A percentile compares a stretch with the other conserved stretches of the same genome.
Evolutionary conservation across 1,140 invertebrate genomes (phyloP).

Genomic region (Bombus fervidus): DNA sequence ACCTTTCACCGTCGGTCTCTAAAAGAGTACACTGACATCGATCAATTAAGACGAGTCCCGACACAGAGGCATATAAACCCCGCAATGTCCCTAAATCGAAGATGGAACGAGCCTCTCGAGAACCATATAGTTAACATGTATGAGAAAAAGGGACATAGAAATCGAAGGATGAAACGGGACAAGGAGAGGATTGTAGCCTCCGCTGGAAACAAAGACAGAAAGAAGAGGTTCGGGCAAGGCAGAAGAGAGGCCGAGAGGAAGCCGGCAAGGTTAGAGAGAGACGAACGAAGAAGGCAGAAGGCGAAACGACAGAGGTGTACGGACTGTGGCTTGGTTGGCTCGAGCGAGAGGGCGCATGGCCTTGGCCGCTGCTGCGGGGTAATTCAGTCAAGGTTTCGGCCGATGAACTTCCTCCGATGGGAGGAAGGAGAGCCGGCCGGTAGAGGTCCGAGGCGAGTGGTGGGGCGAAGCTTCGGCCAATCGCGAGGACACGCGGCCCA

Average conservation of each 20-base stretch:
- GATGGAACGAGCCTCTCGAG: background rate
- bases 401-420: conserved; percentile 84
- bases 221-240: background rate
- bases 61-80: background rate
- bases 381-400: conserved; percentile 88
- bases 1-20: conserved; percentile 1
- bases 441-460: conserved; percentile 57
- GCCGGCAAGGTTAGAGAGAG: conserved; percentile 39
- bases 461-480: conserved; percentile 75
- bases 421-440: conserved; percentile 68
- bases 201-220: background rate
- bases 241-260: conserved; percentile 39
- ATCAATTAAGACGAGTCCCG: background rate
- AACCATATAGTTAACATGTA: background rate
- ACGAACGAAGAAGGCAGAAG: conserved; percentile 39
- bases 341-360: conserved; percentile 79
- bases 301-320: conserved; percentile 49
- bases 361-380: conserved; percentile 86
- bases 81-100: background rate
- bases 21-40: too few species aligned
- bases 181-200: background rate
- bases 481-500: conserved; percentile 61
- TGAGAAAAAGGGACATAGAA: background rate
- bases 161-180: conserved; percentile 28
- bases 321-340: conserved; percentile 63